Evolutionary conservation across 2,888 invertebrate genomes (phyloP), one percentile per base, ranked within the genome.

Genomic region (Polylopha cassiicola): DNA sequence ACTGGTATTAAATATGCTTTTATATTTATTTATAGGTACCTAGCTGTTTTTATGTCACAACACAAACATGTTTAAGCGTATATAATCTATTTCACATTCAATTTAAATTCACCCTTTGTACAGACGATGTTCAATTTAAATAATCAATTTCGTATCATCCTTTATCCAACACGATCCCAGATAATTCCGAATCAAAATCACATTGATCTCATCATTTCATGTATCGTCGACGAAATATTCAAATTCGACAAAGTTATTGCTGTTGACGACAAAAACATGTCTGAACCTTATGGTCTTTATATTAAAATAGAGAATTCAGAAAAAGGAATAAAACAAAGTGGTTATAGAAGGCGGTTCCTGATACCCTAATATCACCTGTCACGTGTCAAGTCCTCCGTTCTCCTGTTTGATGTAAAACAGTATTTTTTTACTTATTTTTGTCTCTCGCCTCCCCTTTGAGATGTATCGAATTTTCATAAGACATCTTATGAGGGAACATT

Each of bases 381-480:
- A 53, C 45, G 43, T 50, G 59, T 57, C 62, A 57, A 55, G 46
- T 51, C 44, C 44, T 47, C 47, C 46, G 50, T 51, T 45, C 44
- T 43, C 46, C 48, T 44, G 47, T 54, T 53, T 52, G 52, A 60
- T 54, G 58, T 53, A 58, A 60, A 58, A 59, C 55, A 58, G 55
- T 51, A 54, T 55, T 53, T 55, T 53, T 46, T 46, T 53, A 30
- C 41, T 41, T 41, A 36, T 41, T 48, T 48, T 45, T 44, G 50
- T 44, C 34, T 46, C 37, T 34, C 39, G 18, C 39, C 32, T 42
- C 39, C 51, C 51, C 56, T 39, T 34, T 32, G 53, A 51, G 63
- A 53, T 58, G 55, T 68, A 66, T 68, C 60, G 61, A 63, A 59
- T 71, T 65, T 68, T 66, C 53, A 63, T 55, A 52, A 60, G 54